Conservation (phyloP, 2,888 invertebrate genomes). For the Pammene fasciana region DNA sequence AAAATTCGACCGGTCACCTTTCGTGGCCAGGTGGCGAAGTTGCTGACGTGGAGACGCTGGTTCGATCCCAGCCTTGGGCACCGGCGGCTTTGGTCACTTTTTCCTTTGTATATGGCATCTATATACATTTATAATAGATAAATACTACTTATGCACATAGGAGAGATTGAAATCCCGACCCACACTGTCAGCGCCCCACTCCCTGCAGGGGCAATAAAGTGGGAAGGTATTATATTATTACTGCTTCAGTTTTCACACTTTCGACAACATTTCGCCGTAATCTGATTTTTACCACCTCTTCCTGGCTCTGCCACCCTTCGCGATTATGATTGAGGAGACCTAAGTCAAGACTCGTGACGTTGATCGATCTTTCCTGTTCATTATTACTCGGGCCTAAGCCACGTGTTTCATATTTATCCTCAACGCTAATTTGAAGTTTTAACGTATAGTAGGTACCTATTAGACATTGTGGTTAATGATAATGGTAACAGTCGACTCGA, state of each 20-base stretch:
- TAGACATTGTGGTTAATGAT: not conserved
- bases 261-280: not conserved
- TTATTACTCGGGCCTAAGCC: conserved; percentile 19
- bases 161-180: not conserved
- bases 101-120: no score
- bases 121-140: no score
- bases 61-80: no score
- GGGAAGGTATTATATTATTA: not conserved
- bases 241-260: not conserved
- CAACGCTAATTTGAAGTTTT: conserved; percentile 9
- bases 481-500: no score
- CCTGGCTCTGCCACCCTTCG: conserved; percentile 8
- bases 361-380: conserved; percentile 27
- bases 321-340: conserved; percentile 32
- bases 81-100: no score
- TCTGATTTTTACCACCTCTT: not conserved
- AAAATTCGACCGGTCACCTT: no score
- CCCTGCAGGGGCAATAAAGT: conserved; percentile 2
- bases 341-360: conserved; percentile 32
- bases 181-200: not conserved
- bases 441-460: no score
- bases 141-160: not conserved
- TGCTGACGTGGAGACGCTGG: no score
- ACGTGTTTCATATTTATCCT: conserved; percentile 20
- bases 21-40: no score